A percentile compares a stretch with the other conserved stretches of the same genome.
These are phyloP conservation scores for Melangyna quadrimaculata DNA, from an alignment of 2,888 invertebrate genomes.

Conservation along the genomic window DNA sequence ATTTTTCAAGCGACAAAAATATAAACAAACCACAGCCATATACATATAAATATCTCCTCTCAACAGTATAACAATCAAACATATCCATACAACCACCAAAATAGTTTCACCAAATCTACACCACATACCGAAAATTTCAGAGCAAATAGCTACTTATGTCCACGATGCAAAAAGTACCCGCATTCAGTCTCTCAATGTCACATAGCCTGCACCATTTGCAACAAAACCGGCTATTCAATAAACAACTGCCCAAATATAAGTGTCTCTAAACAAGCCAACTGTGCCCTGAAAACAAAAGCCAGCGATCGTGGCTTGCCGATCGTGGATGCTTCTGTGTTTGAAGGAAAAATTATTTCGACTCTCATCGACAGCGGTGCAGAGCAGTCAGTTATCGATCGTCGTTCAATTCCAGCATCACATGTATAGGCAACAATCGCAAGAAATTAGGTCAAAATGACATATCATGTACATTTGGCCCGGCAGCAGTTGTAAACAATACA, in stretches of 20 bases:
- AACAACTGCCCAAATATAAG: constrained; percentile 15
- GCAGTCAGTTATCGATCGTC: no score
- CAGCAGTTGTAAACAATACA: no score
- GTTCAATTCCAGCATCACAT: no score
- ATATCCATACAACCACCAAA: not conserved
- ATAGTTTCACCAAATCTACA: not conserved
- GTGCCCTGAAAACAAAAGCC: not conserved
- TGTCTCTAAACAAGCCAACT: not conserved
- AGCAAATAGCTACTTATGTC: constrained; percentile 2
- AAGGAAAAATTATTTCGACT: no score
- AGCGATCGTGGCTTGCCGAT: no score
- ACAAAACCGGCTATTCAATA: constrained; percentile 10
- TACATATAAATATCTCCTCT: no score
- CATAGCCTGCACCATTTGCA: constrained; percentile 10
- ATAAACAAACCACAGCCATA: not conserved
- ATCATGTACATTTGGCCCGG: no score
- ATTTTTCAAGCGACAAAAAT: not conserved
- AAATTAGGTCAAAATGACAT: no score
- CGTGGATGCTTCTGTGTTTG: no score
- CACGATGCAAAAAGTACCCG: constrained; percentile 15
- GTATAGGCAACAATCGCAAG: no score
- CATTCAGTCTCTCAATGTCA: constrained; percentile 26
- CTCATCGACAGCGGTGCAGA: no score
- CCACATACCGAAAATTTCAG: not conserved
- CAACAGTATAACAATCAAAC: not conserved